Evolutionary conservation across 2,888 invertebrate species (phyloP).

Genomic region (Nebria brevicollis): DNA sequence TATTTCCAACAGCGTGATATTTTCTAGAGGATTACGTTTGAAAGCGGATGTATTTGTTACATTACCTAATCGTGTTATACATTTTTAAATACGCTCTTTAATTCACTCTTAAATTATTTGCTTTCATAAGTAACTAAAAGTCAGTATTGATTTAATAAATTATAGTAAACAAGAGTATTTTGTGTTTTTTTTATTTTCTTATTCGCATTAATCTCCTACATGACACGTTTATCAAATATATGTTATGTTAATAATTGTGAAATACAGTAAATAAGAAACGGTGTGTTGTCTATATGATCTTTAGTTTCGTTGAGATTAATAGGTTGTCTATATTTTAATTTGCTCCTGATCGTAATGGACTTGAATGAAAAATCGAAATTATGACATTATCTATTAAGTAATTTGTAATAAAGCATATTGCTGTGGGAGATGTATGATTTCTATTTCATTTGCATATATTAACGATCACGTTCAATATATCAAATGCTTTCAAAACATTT

Average conservation of each 20-base stretch:
- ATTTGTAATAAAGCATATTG: neutral
- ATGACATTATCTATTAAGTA: neutral
- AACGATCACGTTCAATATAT: neutral
- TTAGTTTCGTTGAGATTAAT: neutral
- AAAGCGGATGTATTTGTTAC: neutral
- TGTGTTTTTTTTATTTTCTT: no score
- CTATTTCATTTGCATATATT: neutral
- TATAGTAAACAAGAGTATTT: no score
- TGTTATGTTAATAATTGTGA: no score
- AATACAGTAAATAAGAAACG: neutral
- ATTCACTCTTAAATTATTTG: neutral
- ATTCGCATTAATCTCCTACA: no score
- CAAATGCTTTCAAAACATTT: neutral
- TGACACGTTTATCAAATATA: no score
- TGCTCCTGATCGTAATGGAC: neutral
- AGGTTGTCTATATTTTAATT: neutral
- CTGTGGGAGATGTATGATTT: constrained; percentile 1
- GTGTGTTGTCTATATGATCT: neutral
- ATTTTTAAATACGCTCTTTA: neutral
- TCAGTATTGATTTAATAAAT: no score
- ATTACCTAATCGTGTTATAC: constrained; percentile 1
- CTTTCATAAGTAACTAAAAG: neutral
- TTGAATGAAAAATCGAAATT: neutral
- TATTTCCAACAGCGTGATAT: constrained; percentile 20
- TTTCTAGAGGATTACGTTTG: neutral